phyloP scores from a whole-genome alignment of 2,888 invertebrate species.

The Acronicta alni region DNA sequence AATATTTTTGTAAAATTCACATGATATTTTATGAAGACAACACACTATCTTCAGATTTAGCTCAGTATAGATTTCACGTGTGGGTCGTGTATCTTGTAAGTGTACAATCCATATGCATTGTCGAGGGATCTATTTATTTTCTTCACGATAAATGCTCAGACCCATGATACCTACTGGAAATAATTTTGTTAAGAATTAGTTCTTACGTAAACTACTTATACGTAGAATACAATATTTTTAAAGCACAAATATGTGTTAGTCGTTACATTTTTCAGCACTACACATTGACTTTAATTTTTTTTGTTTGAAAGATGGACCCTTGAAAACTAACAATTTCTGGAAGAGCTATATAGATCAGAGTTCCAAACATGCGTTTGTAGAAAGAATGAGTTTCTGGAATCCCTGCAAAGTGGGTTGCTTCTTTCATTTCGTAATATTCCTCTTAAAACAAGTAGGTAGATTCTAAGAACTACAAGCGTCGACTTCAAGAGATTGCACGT shows the following conservation, averaged over 20 bases:
- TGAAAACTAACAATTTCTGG: too few species aligned
- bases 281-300: too few species aligned
- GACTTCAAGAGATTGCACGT: conserved; percentile 10
- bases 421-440: neutral
- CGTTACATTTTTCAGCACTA: too few species aligned
- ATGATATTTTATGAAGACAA: too few species aligned
- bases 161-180: conserved; percentile 52
- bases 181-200: conserved; percentile 45
- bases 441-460: neutral
- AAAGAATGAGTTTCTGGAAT: too few species aligned
- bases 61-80: conserved; percentile 4
- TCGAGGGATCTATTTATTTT: conserved; percentile 67
- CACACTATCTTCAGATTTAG: conserved; percentile 28
- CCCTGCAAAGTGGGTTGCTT: neutral
- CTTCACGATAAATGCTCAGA: conserved; percentile 61
- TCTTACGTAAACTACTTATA: conserved; percentile 5
- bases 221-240: neutral
- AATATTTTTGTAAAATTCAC: too few species aligned
- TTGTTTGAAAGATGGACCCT: too few species aligned
- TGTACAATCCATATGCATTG: conserved; percentile 65
- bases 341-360: too few species aligned
- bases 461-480: conserved; percentile 5
- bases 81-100: conserved; percentile 28
- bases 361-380: too few species aligned
- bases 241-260: neutral